Evolutionary conservation across 2,797 vertebrate species (phyloP).

Genomic region (Hozukius guyotensis): DNA sequence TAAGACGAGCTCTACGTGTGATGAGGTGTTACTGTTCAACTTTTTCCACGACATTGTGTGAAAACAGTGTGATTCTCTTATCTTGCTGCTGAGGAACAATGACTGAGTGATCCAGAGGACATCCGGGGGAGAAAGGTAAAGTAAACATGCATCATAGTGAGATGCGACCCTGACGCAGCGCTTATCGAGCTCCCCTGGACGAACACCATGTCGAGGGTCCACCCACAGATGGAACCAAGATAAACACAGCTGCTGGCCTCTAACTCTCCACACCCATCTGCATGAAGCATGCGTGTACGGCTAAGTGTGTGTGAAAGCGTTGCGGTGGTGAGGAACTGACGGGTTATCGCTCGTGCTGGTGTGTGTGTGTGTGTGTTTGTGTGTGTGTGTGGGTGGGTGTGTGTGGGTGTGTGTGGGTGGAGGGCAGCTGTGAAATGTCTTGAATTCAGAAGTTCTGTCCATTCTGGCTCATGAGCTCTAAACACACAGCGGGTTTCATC

Average conservation of each 20-base stretch:
- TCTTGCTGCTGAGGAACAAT: slow-evolving; percentile 11
- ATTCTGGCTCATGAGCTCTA: background rate
- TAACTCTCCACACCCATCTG: slow-evolving; percentile 23
- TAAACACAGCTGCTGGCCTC: slow-evolving; percentile 81
- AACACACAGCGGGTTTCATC: background rate
- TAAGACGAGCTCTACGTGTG: background rate
- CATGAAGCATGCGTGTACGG: background rate
- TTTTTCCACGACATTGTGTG: background rate
- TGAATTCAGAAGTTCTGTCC: background rate
- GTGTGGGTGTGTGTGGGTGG: background rate
- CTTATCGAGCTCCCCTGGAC: slow-evolving; percentile 21
- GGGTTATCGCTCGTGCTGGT: background rate
- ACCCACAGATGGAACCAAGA: slow-evolving; percentile 60
- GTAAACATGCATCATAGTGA: slow-evolving; percentile 29
- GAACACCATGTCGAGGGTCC: slow-evolving; percentile 40
- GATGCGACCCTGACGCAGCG: background rate
- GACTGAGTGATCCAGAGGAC: background rate
- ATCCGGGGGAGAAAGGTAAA: slow-evolving; percentile 16
- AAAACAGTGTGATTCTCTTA: background rate
- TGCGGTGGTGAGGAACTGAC: background rate
- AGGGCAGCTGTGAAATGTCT: background rate
- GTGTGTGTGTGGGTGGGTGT: background rate
- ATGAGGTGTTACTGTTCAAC: background rate
- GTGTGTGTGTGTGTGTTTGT: background rate
- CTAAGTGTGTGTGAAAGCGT: slow-evolving; percentile 3